A percentile compares a stretch with the other conserved stretches of the same genome.
phyloP scores from a whole-genome alignment of 2,888 invertebrate genomes.

The Ferdinandea cuprea region DNA sequence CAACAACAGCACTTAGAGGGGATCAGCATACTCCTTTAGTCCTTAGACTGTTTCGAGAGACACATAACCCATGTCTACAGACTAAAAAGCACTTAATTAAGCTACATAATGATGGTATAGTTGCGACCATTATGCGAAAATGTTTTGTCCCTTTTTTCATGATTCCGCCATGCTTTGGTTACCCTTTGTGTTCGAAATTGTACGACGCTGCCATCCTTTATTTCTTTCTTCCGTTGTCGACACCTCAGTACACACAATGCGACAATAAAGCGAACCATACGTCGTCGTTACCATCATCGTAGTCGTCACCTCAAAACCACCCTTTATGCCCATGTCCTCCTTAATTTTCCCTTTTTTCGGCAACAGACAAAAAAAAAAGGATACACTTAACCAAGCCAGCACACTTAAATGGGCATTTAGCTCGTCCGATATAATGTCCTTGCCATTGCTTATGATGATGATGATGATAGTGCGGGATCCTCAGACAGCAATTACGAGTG shows the following conservation, averaged over 20 bases:
- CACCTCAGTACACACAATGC: slow-evolving; percentile 42
- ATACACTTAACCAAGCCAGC: slow-evolving; percentile 22
- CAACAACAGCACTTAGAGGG: slow-evolving; percentile 53
- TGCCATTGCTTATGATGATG: slow-evolving; percentile 60
- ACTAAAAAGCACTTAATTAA: slow-evolving; percentile 74
- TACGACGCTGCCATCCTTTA: slow-evolving; percentile 22
- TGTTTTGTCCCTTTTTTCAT: slow-evolving; percentile 57
- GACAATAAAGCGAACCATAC: slow-evolving; percentile 64
- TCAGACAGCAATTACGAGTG: slow-evolving; percentile 65
- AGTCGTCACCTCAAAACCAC: slow-evolving; percentile 62
- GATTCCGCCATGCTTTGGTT: slow-evolving; percentile 15
- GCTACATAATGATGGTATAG: slow-evolving; percentile 74
- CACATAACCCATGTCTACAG: slow-evolving; percentile 71
- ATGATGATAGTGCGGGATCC: slow-evolving; percentile 54
- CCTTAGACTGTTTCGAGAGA: slow-evolving; percentile 33
- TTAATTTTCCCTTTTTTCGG: slow-evolving; percentile 60
- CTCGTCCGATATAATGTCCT: slow-evolving; percentile 38
- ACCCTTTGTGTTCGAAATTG: slow-evolving; percentile 36
- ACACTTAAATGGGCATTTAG: slow-evolving; percentile 58
- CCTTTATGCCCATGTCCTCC: slow-evolving; percentile 48
- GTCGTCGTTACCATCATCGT: slow-evolving; percentile 62
- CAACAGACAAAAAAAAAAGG: slow-evolving; percentile 32
- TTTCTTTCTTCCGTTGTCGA: slow-evolving; percentile 43
- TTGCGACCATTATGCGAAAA: slow-evolving; percentile 73
- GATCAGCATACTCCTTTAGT: slow-evolving; percentile 56